phyloP scores from a whole-genome alignment of 2,888 invertebrate genomes.

The Aphodius granarius region DNA sequence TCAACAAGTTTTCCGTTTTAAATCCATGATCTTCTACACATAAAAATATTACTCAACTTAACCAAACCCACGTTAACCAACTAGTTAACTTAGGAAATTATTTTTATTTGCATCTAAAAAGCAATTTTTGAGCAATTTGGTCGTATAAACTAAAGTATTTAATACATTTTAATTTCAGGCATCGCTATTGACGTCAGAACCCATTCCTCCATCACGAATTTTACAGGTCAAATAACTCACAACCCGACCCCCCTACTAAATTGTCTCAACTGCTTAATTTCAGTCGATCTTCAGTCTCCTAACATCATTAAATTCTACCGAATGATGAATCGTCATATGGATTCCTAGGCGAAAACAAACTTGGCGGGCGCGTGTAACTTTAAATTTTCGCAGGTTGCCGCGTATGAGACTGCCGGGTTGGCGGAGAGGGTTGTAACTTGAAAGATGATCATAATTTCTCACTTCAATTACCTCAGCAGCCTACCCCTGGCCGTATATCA shows the following conservation, averaged over 20 bases:
- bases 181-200: background rate
- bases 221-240: background rate
- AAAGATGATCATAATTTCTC: background rate
- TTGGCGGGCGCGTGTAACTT: background rate
- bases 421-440: background rate
- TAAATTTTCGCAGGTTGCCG: background rate
- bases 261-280: background rate
- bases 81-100: too few relatives aligned
- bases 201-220: background rate
- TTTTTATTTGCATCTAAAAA: too few relatives aligned
- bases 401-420: background rate
- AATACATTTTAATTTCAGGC: background rate
- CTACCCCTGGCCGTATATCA: background rate
- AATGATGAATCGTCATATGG: background rate
- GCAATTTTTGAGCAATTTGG: too few relatives aligned
- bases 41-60: too few relatives aligned
- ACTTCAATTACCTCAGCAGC: background rate
- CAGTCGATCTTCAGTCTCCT: background rate
- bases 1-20: too few relatives aligned
- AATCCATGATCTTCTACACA: too few relatives aligned
- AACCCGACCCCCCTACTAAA: background rate
- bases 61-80: too few relatives aligned
- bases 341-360: background rate
- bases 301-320: background rate
- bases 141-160: too few relatives aligned